These are phyloP conservation scores for Myotis findleyi DNA, from an alignment of 2,797 vertebrate species.

Conservation along the genomic window DNA sequence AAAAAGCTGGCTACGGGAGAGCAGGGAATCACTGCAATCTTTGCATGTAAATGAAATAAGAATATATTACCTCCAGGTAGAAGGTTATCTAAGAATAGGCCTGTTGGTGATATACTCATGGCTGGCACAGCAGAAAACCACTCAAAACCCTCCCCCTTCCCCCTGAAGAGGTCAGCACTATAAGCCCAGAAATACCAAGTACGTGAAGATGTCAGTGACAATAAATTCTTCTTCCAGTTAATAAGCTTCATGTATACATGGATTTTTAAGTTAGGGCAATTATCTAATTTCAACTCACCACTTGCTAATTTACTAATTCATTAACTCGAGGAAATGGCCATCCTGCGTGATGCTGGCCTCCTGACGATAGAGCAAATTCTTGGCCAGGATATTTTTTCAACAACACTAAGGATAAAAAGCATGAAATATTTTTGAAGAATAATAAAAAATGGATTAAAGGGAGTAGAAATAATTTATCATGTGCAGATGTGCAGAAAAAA, in stretches of 20 bases:
- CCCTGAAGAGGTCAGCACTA: slow-evolving; percentile 25
- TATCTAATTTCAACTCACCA: slow-evolving; percentile 82
- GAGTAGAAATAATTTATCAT: slow-evolving; percentile 88
- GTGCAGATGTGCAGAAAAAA: slow-evolving; percentile 76
- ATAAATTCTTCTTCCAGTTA: slow-evolving; percentile 77
- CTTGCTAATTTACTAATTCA: slow-evolving; percentile 86
- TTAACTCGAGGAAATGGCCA: slow-evolving; percentile 74
- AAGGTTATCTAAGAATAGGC: slow-evolving; percentile 78
- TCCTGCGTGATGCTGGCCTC: slow-evolving; percentile 65
- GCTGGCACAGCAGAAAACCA: slow-evolving; percentile 25
- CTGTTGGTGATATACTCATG: slow-evolving; percentile 28
- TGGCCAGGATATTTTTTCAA: slow-evolving; percentile 84
- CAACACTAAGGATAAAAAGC: slow-evolving; percentile 80
- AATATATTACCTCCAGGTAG: slow-evolving; percentile 66
- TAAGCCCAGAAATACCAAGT: slow-evolving; percentile 66
- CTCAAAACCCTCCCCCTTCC: not conserved
- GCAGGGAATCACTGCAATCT: slow-evolving; percentile 71
- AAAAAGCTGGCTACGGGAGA: slow-evolving; percentile 69
- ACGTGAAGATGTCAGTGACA: slow-evolving; percentile 70
- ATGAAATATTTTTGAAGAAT: slow-evolving; percentile 84
- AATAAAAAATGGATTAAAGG: slow-evolving; percentile 90
- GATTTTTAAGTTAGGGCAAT: slow-evolving; percentile 78
- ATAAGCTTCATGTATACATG: slow-evolving; percentile 68
- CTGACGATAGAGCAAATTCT: slow-evolving; percentile 66
- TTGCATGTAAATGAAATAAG: slow-evolving; percentile 71